Conservation (phyloP, 2,888 invertebrate species). For the Oscheius sp. region DNA sequence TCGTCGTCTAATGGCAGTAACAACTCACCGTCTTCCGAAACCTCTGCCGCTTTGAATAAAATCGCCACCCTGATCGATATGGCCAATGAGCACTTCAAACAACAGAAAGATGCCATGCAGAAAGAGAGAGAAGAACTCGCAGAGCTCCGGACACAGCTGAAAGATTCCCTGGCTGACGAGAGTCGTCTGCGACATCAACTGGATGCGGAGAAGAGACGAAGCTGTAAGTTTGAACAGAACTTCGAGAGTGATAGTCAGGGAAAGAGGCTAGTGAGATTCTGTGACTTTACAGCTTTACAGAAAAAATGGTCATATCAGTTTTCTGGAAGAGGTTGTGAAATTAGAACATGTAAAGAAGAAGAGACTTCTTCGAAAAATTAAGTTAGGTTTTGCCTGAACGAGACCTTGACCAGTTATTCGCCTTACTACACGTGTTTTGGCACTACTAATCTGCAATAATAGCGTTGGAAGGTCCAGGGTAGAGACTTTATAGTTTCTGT, state of each 20-base stretch:
- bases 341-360: too few relatives aligned
- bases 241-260: background rate
- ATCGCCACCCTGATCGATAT: conserved; percentile 60
- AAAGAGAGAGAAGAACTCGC: conserved; percentile 43
- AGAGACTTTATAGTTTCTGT: too few relatives aligned
- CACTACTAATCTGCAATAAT: too few relatives aligned
- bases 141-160: conserved; percentile 18
- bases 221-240: conserved; percentile 5
- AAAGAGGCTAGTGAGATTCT: background rate
- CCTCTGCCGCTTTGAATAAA: conserved; percentile 45
- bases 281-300: too few relatives aligned
- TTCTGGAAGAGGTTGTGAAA: too few relatives aligned
- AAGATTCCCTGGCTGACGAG: conserved; percentile 21
- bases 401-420: too few relatives aligned
- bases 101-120: conserved; percentile 54
- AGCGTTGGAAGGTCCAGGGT: too few relatives aligned
- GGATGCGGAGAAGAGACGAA: conserved; percentile 29
- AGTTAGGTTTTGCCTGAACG: too few relatives aligned
- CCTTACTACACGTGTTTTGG: too few relatives aligned
- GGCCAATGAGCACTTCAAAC: conserved; percentile 58
- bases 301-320: too few relatives aligned
- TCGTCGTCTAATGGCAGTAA: conserved; percentile 43
- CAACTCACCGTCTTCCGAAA: conserved; percentile 26
- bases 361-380: too few relatives aligned
- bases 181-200: conserved; percentile 21